phyloP scores from a whole-genome alignment of 2,888 invertebrate species.

The Papilio demoleus region DNA sequence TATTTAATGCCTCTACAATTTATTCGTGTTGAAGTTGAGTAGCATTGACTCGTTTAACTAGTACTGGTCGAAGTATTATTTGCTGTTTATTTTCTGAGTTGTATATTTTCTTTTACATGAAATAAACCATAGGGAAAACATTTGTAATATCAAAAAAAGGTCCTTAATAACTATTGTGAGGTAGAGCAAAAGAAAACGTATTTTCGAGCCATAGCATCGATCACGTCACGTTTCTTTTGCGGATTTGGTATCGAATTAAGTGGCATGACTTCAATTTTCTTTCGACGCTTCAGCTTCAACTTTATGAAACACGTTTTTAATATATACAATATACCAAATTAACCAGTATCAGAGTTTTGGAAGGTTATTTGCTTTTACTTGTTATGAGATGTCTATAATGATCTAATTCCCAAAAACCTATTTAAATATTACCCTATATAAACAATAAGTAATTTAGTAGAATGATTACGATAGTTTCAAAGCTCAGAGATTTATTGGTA shows the following conservation, averaged over 20 bases:
- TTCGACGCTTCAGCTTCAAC: background rate
- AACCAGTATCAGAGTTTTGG: background rate
- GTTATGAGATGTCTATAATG: background rate
- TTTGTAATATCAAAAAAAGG: too few species aligned
- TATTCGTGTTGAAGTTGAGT: too few species aligned
- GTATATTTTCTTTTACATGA: too few species aligned
- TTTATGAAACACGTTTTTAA: constrained; percentile 14
- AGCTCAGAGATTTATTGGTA: constrained; percentile 14
- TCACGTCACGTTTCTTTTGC: constrained; percentile 9
- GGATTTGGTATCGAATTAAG: constrained; percentile 9
- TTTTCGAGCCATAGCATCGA: background rate
- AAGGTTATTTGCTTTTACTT: constrained; percentile 5
- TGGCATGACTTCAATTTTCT: constrained; percentile 16
- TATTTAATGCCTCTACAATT: background rate
- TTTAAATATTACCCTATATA: constrained; percentile 20
- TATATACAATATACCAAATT: background rate
- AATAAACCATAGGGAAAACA: too few species aligned
- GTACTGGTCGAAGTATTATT: too few species aligned
- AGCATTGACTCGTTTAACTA: too few species aligned
- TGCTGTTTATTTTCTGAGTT: too few species aligned
- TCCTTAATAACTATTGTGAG: background rate
- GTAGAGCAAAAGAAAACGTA: background rate
- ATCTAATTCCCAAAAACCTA: background rate
- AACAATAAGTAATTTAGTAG: constrained; percentile 24
- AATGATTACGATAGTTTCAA: constrained; percentile 10